Evolutionary conservation across 2,797 vertebrate genomes (phyloP).

Genomic region (Thunnus albacares): DNA sequence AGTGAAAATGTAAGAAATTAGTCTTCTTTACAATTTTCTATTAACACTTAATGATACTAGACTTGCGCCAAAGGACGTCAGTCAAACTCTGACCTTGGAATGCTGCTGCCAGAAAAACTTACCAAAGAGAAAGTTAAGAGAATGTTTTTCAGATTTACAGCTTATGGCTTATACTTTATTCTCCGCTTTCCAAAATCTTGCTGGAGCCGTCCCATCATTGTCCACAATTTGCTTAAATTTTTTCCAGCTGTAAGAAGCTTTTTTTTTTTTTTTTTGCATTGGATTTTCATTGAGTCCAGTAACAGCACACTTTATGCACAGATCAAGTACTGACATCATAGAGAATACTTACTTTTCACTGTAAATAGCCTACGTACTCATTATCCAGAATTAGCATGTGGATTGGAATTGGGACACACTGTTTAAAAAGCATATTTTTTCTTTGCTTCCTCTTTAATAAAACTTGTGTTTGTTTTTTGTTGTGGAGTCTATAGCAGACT

Average conservation of each 20-base stretch:
- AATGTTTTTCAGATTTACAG: slow-evolving; percentile 33
- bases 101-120: not conserved
- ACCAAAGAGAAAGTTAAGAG: not conserved
- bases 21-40: not conserved
- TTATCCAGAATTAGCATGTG: not conserved
- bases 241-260: slow-evolving; percentile 29
- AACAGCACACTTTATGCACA: not conserved
- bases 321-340: not conserved
- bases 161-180: slow-evolving; percentile 25
- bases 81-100: not conserved
- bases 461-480: slow-evolving; percentile 8
- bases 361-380: not conserved
- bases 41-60: not conserved
- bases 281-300: not conserved
- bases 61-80: not conserved
- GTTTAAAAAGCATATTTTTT: not conserved
- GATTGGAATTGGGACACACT: not conserved
- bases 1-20: not conserved
- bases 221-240: slow-evolving; percentile 20
- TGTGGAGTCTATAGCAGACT: slow-evolving; percentile 6
- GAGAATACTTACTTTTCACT: not conserved
- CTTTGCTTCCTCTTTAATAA: not conserved
- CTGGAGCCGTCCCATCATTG: slow-evolving; percentile 47
- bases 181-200: slow-evolving; percentile 29
- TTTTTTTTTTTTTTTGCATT: not conserved